phyloP scores from a whole-genome alignment of 2,888 invertebrate genomes.

The Eristalis tenax region DNA sequence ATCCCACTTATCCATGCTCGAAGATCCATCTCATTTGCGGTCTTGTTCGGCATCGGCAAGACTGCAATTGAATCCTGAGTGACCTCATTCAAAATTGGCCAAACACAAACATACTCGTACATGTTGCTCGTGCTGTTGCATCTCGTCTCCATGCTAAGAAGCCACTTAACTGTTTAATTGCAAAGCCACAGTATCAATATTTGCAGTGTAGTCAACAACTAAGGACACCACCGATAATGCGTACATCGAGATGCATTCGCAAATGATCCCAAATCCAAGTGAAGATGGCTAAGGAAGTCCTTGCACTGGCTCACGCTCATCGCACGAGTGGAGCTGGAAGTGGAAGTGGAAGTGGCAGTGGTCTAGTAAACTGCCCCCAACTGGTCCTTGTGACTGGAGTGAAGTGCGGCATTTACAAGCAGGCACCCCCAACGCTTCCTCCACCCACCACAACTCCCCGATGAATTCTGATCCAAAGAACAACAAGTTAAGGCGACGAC shows the following conservation, averaged over 20 bases:
- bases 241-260: slow-evolving; percentile 42
- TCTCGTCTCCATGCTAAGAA: slow-evolving; percentile 38
- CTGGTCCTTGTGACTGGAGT: slow-evolving; percentile 26
- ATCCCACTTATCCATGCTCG: not conserved
- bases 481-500: slow-evolving; percentile 63
- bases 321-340: not conserved
- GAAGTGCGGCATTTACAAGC: slow-evolving; percentile 52
- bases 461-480: slow-evolving; percentile 60
- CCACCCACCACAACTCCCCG: not conserved
- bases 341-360: not conserved
- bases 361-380: slow-evolving; percentile 28
- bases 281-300: slow-evolving; percentile 59
- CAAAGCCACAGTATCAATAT: slow-evolving; percentile 71
- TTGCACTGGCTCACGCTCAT: slow-evolving; percentile 6
- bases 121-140: slow-evolving; percentile 64
- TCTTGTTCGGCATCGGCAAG: slow-evolving; percentile 42
- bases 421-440: not conserved
- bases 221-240: slow-evolving; percentile 64
- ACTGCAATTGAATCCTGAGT: slow-evolving; percentile 40
- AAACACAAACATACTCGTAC: slow-evolving; percentile 37
- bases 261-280: slow-evolving; percentile 56
- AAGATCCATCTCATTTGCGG: slow-evolving; percentile 41
- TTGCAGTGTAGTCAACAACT: slow-evolving; percentile 57
- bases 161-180: slow-evolving; percentile 70
- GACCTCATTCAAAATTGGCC: slow-evolving; percentile 44